Evolutionary conservation across 2,113 vertebrate species (phyloP), one percentile per base, ranked within the genome.

Genomic region (Microtus montanus): DNA sequence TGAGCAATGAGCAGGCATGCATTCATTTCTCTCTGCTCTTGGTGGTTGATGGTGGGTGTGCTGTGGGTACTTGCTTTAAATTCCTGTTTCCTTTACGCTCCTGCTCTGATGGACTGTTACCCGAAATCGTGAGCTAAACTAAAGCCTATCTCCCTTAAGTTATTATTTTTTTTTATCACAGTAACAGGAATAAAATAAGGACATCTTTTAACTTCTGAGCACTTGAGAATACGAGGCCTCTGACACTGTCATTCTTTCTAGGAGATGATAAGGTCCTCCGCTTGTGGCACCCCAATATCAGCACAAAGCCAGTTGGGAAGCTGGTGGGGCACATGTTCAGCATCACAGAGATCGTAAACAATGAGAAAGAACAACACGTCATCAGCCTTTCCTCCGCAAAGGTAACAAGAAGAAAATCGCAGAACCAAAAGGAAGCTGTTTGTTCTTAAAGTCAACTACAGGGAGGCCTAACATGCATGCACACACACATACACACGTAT

Each of bases 301-400:
- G 98, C 94, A 97, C 97, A 17, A 98, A 98, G 68, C 98, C 98
- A 8, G 96, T 97, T 7, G 98, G 98, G 79, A 98, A 98, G 58
- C 93, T 99, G 2, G 68, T 97, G 2, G 98, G 98, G 13, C 98
- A 98, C 83, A 96, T 77, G 97, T 98, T 98, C 71, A 98, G 95
- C 41, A 71, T 98, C 96, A 97, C 95, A 0, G 98, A 98, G 87
- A 97, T 99, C 17, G 98, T 97, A 22, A 96, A 96, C 79, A 98
- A 98, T 85, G 98, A 98, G 95, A 98, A 98, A 92, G 98, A 99
- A 38, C 98, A 98, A 20, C 98, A 98, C 1, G 22, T 98, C 75
- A 98, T 98, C 92, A 99, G 98, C 90, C 97, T 99, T 17, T 98
- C 98, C 61, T 98, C 97, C 41, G 98, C 98, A 92, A 98, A 98